Conservation (phyloP, 2,888 invertebrate species). For the Athripsodes cinereus region DNA sequence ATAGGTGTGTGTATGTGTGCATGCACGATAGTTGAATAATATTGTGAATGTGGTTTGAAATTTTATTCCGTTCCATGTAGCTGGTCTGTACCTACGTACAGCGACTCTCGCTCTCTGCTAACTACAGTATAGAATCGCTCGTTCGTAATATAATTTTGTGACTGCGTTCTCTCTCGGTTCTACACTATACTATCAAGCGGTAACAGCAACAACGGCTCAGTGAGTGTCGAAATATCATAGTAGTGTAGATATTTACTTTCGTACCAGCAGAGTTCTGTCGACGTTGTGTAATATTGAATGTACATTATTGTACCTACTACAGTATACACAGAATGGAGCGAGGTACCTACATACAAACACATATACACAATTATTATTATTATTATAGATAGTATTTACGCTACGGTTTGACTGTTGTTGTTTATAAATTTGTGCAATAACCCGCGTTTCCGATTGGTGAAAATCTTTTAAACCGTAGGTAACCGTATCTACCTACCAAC, state of each 20-base stretch:
- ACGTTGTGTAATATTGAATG: background rate
- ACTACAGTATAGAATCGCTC: too few species aligned
- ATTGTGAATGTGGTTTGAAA: background rate
- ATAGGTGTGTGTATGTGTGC: too few species aligned
- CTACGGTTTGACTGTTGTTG: background rate
- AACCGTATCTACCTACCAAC: too few species aligned
- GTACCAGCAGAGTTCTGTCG: background rate
- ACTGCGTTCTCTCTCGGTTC: too few species aligned
- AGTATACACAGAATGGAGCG: background rate
- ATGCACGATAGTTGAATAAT: too few species aligned
- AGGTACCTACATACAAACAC: background rate
- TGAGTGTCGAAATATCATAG: background rate
- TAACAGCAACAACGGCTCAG: too few species aligned
- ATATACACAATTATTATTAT: too few species aligned
- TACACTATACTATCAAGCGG: too few species aligned
- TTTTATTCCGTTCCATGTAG: constrained; percentile 1
- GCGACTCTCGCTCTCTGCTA: background rate
- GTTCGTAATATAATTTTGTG: too few species aligned
- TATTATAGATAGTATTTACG: background rate
- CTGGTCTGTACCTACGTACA: background rate
- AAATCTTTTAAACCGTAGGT: too few species aligned
- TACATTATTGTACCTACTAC: too few species aligned
- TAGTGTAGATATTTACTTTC: background rate
- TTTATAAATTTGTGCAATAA: constrained; percentile 7
- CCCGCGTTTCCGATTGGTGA: constrained; percentile 5